phyloP scores from a whole-genome alignment of 2,888 invertebrate species.

The Marasmarcha lunaedactyla region DNA sequence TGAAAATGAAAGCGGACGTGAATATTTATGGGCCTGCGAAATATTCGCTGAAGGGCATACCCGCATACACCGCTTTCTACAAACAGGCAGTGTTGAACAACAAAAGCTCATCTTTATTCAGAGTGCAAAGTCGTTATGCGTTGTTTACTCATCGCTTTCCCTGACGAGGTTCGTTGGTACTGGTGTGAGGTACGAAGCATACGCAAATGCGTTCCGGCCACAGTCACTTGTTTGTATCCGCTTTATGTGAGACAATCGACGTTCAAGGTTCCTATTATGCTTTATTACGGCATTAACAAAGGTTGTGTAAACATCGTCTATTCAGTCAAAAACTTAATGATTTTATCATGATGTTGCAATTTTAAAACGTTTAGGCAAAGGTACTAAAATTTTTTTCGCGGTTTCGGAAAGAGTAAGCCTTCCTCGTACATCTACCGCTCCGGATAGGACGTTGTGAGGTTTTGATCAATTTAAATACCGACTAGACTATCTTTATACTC shows the following conservation, averaged over 20 bases:
- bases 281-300: slow-evolving; percentile 14
- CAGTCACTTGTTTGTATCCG: slow-evolving; percentile 47
- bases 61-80: slow-evolving; percentile 65
- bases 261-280: slow-evolving; percentile 33
- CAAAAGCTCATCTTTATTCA: slow-evolving; percentile 66
- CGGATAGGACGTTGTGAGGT: too few species aligned
- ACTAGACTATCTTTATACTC: too few species aligned
- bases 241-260: slow-evolving; percentile 22
- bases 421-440: too few species aligned
- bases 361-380: too few species aligned
- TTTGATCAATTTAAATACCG: too few species aligned
- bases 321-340: slow-evolving; percentile 6
- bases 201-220: slow-evolving; percentile 44
- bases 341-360: background rate
- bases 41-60: slow-evolving; percentile 66
- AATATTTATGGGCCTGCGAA: slow-evolving; percentile 64
- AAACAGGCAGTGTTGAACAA: slow-evolving; percentile 33
- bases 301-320: slow-evolving; percentile 3
- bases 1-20: slow-evolving; percentile 59
- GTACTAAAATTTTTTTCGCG: too few species aligned
- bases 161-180: slow-evolving; percentile 21
- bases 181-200: slow-evolving; percentile 19
- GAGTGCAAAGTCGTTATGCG: slow-evolving; percentile 31
- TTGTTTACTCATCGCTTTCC: slow-evolving; percentile 53
- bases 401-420: too few species aligned